Conservation (phyloP, 2,113 vertebrate species). For the Cyprichromis sp. region DNA sequence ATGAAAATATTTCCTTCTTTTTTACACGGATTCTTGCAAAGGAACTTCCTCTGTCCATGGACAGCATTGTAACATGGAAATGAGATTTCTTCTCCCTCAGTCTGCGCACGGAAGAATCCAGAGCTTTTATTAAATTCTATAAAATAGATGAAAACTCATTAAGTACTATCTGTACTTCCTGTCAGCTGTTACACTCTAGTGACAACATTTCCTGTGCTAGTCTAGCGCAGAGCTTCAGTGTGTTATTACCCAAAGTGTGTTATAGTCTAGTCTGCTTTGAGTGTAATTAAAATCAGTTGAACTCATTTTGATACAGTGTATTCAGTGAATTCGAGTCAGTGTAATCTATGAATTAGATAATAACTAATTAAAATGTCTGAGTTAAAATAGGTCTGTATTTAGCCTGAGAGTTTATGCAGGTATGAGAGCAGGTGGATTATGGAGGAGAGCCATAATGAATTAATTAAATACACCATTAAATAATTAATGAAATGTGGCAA, state of each 20-base stretch:
- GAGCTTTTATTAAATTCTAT: background rate
- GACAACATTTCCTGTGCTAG: background rate
- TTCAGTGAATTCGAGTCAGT: background rate
- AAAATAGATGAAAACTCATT: background rate
- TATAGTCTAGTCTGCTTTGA: background rate
- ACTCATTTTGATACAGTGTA: background rate
- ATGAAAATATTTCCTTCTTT: background rate
- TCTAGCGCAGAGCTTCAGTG: background rate
- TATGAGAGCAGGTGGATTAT: background rate
- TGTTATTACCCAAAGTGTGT: background rate
- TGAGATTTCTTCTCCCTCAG: background rate
- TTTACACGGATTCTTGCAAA: background rate
- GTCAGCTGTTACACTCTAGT: background rate
- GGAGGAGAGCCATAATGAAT: background rate
- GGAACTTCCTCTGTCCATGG: background rate
- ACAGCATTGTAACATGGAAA: background rate
- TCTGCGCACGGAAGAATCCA: background rate
- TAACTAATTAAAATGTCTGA: background rate
- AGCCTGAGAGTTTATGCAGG: background rate
- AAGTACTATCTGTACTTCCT: background rate
- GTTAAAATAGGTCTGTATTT: background rate
- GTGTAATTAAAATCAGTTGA: background rate
- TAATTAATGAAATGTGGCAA: background rate
- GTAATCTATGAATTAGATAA: background rate
- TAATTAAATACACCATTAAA: background rate